Evolutionary conservation across 2,888 invertebrate genomes (phyloP), one percentile per base, ranked within the genome.

Genomic region (Volucella bombylans): DNA sequence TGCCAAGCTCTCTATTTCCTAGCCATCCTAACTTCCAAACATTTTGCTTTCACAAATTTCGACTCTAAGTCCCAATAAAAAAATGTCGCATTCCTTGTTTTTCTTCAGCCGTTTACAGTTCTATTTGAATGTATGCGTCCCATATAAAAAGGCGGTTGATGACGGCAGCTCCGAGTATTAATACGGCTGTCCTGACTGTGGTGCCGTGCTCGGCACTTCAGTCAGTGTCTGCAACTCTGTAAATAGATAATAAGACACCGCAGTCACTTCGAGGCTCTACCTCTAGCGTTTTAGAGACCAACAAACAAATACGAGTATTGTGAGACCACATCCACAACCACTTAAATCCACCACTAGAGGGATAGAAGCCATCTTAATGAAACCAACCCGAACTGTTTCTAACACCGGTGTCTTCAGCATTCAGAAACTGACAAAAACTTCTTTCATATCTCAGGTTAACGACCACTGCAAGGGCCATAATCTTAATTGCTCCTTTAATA

Each of bases 401-500:
- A 59, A 47, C 12, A 41, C 11, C 50, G 41, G 15, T 2, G 49
- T 49, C 23, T n/a, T 62, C 54, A 39, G 47, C 4, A 2, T 55
- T 55, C 41, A 73, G 23, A 41, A 64, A 73, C 45, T 55, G 18
- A 18, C 43, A 15, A 64, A 55, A 18, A 72, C 45, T 47, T 72
- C 47, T 39, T 72, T 55, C 55, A 73, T 55, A 15, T 73, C 72
- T 12, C 38, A 62, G 12, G 61, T 38, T 15, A 62, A 18, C 4
- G 62, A 39, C 45, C 54, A 72, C 38, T 64, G 23, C 41, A 69
- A 59, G 23, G 57, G 59, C 59, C 59, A 69, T 59, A 10, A 39
- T 9, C 62, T 73, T n/a, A 64, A 55, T 55, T 64, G 55, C 47
- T 73, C 47, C 38, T 73, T 73, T 18, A 52, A 55, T 1, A 50